Percentiles rank a stretch among this genome's conserved stretches.
phyloP scores from a whole-genome alignment of 2,113 vertebrate species.

The Rhinopomastus cyanomelas region DNA sequence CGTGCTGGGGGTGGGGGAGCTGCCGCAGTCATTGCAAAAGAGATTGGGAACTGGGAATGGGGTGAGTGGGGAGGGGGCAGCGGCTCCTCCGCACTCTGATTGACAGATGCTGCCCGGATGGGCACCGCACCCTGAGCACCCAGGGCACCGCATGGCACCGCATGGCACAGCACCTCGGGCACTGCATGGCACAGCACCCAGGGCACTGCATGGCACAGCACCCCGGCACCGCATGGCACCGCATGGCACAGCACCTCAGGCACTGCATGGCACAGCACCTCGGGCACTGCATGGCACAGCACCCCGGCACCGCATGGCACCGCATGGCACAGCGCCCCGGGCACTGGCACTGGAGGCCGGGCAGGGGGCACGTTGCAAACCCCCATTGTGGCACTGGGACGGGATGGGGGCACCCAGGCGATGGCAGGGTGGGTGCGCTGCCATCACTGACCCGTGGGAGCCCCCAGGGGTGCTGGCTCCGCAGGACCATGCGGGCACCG shows the following conservation, averaged over 20 bases:
- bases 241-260: not conserved
- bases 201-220: not conserved
- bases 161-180: not conserved
- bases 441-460: rapidly evolving
- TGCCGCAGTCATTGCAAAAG: slow-evolving; percentile 51
- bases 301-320: not conserved
- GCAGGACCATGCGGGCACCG: no score
- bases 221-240: not conserved
- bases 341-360: not conserved
- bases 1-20: not conserved
- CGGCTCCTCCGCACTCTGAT: not conserved
- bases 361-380: not conserved
- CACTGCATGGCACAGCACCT: not conserved
- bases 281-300: not conserved
- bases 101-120: not conserved
- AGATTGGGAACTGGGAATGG: slow-evolving; percentile 3
- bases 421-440: not conserved
- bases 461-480: not conserved
- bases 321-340: not conserved
- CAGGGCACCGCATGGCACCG: not conserved
- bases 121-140: not conserved
- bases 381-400: rapidly evolving
- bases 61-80: not conserved
- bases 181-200: not conserved
- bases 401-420: not conserved